Conservation (phyloP, 2,888 invertebrate species). For the Amiota minor region DNA sequence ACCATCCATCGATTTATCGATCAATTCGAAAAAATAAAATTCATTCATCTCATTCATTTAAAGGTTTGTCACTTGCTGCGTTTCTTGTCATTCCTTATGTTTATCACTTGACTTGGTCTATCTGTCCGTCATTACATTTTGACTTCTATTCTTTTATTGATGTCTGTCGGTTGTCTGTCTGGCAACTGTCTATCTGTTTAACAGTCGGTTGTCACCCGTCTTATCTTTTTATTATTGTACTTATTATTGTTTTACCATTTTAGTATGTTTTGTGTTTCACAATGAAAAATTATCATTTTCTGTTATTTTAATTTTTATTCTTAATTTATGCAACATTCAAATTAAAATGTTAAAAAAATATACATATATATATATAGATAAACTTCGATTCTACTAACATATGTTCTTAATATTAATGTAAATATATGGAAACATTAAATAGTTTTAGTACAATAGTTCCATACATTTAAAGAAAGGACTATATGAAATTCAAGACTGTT, state of each 20-base stretch:
- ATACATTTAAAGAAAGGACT: too few relatives aligned
- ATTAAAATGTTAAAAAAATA: too few relatives aligned
- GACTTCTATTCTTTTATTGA: constrained; percentile 14
- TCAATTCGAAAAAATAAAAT: constrained; percentile 53
- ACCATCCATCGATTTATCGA: constrained; percentile 11
- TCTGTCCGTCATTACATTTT: constrained; percentile 20
- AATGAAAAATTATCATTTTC: neutral
- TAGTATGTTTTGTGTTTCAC: neutral
- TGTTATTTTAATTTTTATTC: neutral
- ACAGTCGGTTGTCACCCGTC: neutral
- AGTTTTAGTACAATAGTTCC: too few relatives aligned
- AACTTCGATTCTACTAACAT: too few relatives aligned
- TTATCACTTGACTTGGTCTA: constrained; percentile 23
- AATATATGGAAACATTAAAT: too few relatives aligned
- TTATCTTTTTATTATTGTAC: too few relatives aligned
- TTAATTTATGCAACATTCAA: neutral
- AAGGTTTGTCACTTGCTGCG: constrained; percentile 64
- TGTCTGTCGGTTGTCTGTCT: constrained; percentile 18
- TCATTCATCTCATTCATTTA: constrained; percentile 63
- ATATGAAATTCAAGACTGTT: too few relatives aligned
- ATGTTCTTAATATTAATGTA: too few relatives aligned
- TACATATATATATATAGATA: too few relatives aligned
- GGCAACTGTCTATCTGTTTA: constrained; percentile 1
- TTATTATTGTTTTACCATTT: too few relatives aligned
- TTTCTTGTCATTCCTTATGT: constrained; percentile 33